A percentile compares a stretch with the other conserved stretches of the same genome.
Conservation (phyloP, 2,888 invertebrate species). For the Crepidodera aurea region DNA sequence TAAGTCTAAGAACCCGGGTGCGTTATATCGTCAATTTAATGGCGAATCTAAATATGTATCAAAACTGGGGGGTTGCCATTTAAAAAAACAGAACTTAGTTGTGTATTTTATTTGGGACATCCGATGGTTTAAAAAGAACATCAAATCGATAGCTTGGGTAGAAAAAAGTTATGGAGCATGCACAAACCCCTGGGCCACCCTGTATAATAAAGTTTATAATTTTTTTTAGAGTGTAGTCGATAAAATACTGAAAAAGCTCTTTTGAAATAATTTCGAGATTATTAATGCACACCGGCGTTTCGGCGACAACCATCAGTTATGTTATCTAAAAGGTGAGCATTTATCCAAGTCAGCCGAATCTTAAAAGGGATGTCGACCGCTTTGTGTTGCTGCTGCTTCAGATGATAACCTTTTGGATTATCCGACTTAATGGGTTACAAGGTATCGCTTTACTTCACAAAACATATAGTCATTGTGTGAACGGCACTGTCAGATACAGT, state of each 20-base stretch:
- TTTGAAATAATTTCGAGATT: slow-evolving; percentile 23
- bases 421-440: slow-evolving; percentile 24
- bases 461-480: slow-evolving; percentile 2
- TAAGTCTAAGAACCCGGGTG: too few relatives aligned
- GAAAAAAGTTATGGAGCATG: too few relatives aligned
- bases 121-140: too few relatives aligned
- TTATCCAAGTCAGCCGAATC: slow-evolving; percentile 20
- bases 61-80: too few relatives aligned
- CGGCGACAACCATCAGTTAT: slow-evolving; percentile 56
- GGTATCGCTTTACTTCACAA: slow-evolving; percentile 14
- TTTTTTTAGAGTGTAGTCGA: too few relatives aligned
- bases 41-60: too few relatives aligned
- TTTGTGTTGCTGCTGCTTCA: slow-evolving; percentile 14
- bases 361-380: slow-evolving; percentile 6
- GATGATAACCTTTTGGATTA: slow-evolving; percentile 23
- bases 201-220: too few relatives aligned
- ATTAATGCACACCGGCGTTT: slow-evolving; percentile 58
- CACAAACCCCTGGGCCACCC: too few relatives aligned
- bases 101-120: too few relatives aligned
- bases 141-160: too few relatives aligned
- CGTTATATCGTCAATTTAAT: too few relatives aligned
- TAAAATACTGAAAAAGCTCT: slow-evolving; percentile 27
- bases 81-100: too few relatives aligned
- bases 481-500: neutral
- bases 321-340: slow-evolving; percentile 12